Evolutionary conservation across 2,113 vertebrate genomes (phyloP).

Genomic region (Sakesphorus luctuosus): DNA sequence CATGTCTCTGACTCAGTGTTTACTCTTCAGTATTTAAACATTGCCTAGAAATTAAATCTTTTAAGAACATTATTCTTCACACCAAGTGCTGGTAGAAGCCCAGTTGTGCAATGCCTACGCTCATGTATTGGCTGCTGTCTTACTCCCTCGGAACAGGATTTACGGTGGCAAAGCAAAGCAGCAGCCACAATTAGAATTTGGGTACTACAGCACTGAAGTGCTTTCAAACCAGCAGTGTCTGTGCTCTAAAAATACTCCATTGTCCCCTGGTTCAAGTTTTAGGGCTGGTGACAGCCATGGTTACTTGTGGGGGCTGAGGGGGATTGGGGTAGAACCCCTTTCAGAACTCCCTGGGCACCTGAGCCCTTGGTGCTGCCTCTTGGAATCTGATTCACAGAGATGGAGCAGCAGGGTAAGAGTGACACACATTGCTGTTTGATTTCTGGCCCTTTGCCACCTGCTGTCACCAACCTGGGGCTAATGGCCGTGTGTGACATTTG

Average conservation of each 20-base stretch:
- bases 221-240: neutral
- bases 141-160: conserved; percentile 13
- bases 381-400: fast-evolving
- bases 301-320: fast-evolving
- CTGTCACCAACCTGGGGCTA: neutral
- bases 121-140: conserved; percentile 21
- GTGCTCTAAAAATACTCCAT: neutral
- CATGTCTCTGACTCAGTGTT: conserved; percentile 36
- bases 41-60: conserved; percentile 57
- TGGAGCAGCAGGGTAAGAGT: neutral
- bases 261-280: neutral
- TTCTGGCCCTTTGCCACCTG: neutral
- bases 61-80: conserved; percentile 43
- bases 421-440: neutral
- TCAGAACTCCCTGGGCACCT: fast-evolving
- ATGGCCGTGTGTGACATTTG: neutral
- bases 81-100: conserved; percentile 35
- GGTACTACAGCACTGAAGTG: neutral
- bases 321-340: neutral
- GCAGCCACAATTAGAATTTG: conserved; percentile 10
- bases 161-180: conserved; percentile 2
- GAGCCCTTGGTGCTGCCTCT: neutral
- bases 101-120: conserved; percentile 51
- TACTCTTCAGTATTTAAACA: conserved; percentile 29
- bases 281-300: neutral